Base-by-base conservation (phyloP, 2,113 vertebrate species). In the Himantopus leucocephalus region DNA sequence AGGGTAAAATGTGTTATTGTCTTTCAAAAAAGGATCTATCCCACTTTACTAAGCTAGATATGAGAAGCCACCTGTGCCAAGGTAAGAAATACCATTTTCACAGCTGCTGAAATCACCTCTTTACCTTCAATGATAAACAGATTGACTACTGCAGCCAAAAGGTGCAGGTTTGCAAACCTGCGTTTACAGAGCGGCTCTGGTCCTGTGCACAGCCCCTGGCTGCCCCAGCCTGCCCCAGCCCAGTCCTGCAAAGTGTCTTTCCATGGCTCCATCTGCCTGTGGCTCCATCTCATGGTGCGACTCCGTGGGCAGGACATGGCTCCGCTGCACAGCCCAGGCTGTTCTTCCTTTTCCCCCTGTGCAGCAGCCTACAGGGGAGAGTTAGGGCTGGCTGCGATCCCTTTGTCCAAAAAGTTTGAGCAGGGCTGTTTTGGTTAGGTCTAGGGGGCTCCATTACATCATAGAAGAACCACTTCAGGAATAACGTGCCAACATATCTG, bases 291-390 rank as follows among this genome's bases (percentile, higher is more conserved):
- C 34, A 19, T 1, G 35, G 10, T 2, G 24, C 5, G 30, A 13
- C 60, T 48, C 52, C 8, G 0, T 1, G 8, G 35, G 52, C 27
- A 43, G 48, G 34, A 76, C 34, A 3, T 0, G 18, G 59, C 10
- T 6, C 9, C 30, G 0, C 16, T 6, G 39, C 45, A 8, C 2
- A 32, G 59, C 34, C 16, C 62, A 50, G n/a, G 41, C 43, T 73
- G 39, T 6, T 63, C 20, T 32, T 75, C 21, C 66, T 63, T 39
- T 23, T 14, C 34, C 26, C 21, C 52, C 59, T 13, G 2, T 9
- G 48, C 53, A 62, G 82, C 85, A 64, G 32, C 48, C 43, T 21
- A 15, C 19, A 66, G 55, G 72, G 56, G 35, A 60, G 32, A 22
- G 41, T 4, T 7, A 41, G 78, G 48, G 37, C 50, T 88, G 62